These are phyloP conservation scores for Gallinago solitaria DNA, from an alignment of 2,797 vertebrate genomes.

Conservation along the genomic window DNA sequence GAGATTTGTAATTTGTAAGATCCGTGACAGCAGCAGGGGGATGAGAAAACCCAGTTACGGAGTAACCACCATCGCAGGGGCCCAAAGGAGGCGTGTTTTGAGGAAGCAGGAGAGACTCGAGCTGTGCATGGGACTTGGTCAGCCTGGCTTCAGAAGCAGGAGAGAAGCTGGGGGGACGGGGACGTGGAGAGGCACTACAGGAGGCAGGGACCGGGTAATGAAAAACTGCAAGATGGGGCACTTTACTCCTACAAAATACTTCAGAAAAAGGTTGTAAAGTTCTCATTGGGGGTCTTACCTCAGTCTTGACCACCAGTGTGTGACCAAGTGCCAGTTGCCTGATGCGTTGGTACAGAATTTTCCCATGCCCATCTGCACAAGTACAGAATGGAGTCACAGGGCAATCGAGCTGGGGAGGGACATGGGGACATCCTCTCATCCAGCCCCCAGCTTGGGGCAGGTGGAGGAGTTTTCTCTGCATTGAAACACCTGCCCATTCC, in stretches of 20 bases:
- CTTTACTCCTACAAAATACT: not conserved
- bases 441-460: not conserved
- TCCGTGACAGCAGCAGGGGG: too few relatives aligned
- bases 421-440: not conserved
- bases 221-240: not conserved
- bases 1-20: not conserved
- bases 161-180: not conserved
- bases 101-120: not conserved
- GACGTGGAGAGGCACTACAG: rapidly evolving
- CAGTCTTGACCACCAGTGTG: not conserved
- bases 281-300: not conserved
- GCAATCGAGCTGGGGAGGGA: not conserved
- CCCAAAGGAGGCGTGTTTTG: not conserved
- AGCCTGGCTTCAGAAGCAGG: not conserved
- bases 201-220: not conserved
- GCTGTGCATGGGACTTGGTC: not conserved
- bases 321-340: not conserved
- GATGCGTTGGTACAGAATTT: not conserved
- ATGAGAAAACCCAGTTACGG: not conserved
- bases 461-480: not conserved
- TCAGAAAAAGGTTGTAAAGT: not conserved
- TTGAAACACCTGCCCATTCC: not conserved
- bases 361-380: not conserved
- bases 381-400: not conserved
- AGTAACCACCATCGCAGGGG: not conserved